Conservation (phyloP, 2,797 vertebrate genomes). For the Fratercula arctica region DNA sequence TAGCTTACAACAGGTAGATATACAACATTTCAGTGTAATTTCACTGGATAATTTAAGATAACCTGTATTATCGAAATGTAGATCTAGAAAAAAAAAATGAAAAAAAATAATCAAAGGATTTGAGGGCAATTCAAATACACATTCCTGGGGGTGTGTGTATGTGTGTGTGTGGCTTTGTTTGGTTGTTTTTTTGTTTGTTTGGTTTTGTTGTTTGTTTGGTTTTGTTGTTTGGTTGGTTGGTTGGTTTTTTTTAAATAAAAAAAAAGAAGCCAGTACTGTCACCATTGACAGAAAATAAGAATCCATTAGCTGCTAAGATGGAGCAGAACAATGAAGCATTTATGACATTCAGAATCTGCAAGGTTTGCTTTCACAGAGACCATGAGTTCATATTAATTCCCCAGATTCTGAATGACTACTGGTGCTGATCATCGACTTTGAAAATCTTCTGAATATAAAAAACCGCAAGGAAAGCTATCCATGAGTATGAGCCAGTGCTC, state of each 20-base stretch:
- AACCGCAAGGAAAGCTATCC: accelerated
- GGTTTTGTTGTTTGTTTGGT: too few relatives aligned
- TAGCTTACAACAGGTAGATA: neutral
- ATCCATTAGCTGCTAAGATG: neutral
- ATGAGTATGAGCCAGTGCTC: neutral
- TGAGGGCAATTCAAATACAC: neutral
- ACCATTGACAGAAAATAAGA: neutral
- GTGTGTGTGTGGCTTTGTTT: too few relatives aligned
- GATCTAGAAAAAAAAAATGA: neutral
- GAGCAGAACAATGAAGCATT: neutral
- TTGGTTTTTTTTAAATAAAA: neutral
- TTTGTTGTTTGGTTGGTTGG: too few relatives aligned
- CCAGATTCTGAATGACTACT: neutral
- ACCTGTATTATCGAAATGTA: neutral
- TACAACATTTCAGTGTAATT: neutral
- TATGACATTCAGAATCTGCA: neutral
- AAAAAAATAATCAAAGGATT: neutral
- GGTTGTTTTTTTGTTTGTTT: too few relatives aligned
- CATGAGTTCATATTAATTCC: neutral
- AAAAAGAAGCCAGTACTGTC: neutral
- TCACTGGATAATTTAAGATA: neutral
- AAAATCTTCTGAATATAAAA: neutral
- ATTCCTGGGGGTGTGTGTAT: neutral
- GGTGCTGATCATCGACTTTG: neutral
- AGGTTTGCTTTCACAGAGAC: neutral